These are phyloP conservation scores for Murina feae DNA, from an alignment of 2,113 vertebrate genomes.

Conservation along the genomic window DNA sequence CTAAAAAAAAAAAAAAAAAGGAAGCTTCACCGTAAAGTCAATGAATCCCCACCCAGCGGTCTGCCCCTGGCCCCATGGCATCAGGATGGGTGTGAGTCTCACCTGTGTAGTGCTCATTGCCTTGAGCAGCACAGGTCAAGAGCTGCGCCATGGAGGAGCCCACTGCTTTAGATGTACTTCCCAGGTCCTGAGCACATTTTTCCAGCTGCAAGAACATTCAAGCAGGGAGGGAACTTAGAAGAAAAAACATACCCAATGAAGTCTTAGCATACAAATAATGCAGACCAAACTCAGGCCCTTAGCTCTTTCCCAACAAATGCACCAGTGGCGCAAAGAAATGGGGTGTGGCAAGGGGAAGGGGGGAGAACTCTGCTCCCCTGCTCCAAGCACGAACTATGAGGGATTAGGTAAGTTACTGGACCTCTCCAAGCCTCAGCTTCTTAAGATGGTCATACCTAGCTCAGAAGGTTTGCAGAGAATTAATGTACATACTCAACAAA, in stretches of 20 bases:
- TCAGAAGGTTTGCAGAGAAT: constrained; percentile 22
- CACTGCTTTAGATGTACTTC: constrained; percentile 96
- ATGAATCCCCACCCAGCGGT: too few relatives aligned
- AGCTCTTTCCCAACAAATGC: not conserved
- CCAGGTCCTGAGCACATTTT: constrained; percentile 97
- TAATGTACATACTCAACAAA: not conserved
- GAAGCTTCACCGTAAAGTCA: not conserved
- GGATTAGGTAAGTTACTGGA: not conserved
- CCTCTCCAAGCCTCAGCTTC: not conserved
- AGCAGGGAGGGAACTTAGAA: constrained; percentile 27
- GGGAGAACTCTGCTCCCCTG: not conserved
- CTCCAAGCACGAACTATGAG: not conserved
- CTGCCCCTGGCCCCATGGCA: not conserved
- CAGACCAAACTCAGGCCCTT: not conserved
- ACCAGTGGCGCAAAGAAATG: too few relatives aligned
- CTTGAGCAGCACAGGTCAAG: constrained; percentile 96
- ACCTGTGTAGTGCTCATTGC: constrained; percentile 99
- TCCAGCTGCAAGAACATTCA: constrained; percentile 86
- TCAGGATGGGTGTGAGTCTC: not conserved
- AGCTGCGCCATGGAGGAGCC: constrained; percentile 98
- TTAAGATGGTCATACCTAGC: not conserved
- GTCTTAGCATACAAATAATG: not conserved
- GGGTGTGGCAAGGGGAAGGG: not conserved
- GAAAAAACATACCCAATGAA: not conserved
- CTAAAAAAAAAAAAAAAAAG: not conserved